Percentiles rank a stretch among this genome's conserved stretches.
These are phyloP conservation scores for Cyclargus thomasi DNA, from an alignment of 1,140 invertebrate genomes.

Conservation along the genomic window DNA sequence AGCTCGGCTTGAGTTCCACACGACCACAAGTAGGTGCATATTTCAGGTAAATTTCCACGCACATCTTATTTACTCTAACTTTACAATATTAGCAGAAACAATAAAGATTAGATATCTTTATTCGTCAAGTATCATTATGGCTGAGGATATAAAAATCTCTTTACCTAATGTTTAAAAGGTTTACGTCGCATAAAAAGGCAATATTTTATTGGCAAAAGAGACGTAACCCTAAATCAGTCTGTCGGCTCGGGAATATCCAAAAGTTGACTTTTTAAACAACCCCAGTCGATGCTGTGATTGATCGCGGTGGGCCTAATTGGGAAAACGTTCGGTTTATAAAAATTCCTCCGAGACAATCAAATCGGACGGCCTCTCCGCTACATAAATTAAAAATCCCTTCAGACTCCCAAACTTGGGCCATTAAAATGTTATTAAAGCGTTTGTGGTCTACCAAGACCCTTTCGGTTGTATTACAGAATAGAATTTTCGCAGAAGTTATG, in stretches of 20 bases:
- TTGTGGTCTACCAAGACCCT: neutral
- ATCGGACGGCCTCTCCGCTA: conserved; percentile 29
- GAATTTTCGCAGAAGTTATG: neutral
- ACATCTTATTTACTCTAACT: no score
- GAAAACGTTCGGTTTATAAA: conserved; percentile 42
- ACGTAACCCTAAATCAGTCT: conserved; percentile 13
- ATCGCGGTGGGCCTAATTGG: conserved; percentile 44
- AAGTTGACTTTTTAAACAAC: conserved; percentile 36
- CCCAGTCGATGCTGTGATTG: conserved; percentile 49
- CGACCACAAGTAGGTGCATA: neutral
- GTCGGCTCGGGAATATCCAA: conserved; percentile 2
- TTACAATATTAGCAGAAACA: no score
- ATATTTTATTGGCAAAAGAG: neutral
- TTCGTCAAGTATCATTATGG: neutral
- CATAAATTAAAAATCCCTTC: conserved; percentile 23
- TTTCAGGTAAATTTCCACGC: neutral
- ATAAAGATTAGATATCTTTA: no score
- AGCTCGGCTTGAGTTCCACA: neutral
- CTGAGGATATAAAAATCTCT: neutral
- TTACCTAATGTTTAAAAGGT: neutral
- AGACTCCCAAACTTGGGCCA: conserved; percentile 13
- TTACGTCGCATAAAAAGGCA: neutral
- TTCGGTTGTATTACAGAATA: neutral
- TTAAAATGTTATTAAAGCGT: neutral
- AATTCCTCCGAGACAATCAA: conserved; percentile 38